A percentile compares a stretch with the other conserved stretches of the same genome.
These are phyloP conservation scores for Leptura quadrifasciata DNA, from an alignment of 2,888 invertebrate genomes.

Conservation along the genomic window DNA sequence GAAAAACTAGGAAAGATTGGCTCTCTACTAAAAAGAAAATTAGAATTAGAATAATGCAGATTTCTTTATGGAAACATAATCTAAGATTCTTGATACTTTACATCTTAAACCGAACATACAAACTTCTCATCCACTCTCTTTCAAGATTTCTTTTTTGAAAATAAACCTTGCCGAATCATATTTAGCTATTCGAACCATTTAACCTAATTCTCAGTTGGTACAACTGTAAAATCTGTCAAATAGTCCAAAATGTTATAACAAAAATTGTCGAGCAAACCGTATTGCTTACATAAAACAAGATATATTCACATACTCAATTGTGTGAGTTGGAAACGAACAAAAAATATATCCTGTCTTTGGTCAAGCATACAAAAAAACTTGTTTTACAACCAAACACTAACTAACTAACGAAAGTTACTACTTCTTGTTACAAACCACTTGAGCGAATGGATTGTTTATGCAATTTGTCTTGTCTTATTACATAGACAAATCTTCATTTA, in stretches of 20 bases:
- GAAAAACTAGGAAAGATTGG: no score
- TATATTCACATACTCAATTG: background rate
- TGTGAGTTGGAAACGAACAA: background rate
- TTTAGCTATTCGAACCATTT: no score
- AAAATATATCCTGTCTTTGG: background rate
- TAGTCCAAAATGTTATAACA: background rate
- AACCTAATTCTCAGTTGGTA: background rate
- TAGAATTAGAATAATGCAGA: no score
- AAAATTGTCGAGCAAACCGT: background rate
- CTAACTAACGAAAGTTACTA: slow-evolving; percentile 9
- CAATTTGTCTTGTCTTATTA: background rate
- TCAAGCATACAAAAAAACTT: slow-evolving; percentile 6
- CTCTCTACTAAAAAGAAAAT: no score
- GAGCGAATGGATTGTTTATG: background rate
- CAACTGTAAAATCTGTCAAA: background rate
- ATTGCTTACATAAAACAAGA: background rate
- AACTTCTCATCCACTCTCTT: no score
- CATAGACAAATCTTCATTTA: slow-evolving; percentile 1
- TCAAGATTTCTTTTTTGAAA: no score
- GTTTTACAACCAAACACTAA: slow-evolving; percentile 2
- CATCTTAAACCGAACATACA: no score
- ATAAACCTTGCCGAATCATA: no score
- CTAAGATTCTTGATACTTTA: no score
- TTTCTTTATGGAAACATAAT: no score
- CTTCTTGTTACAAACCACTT: slow-evolving; percentile 5